Evolutionary conservation across 2,888 invertebrate species (phyloP).

Genomic region (Teinopalpus imperialis): DNA sequence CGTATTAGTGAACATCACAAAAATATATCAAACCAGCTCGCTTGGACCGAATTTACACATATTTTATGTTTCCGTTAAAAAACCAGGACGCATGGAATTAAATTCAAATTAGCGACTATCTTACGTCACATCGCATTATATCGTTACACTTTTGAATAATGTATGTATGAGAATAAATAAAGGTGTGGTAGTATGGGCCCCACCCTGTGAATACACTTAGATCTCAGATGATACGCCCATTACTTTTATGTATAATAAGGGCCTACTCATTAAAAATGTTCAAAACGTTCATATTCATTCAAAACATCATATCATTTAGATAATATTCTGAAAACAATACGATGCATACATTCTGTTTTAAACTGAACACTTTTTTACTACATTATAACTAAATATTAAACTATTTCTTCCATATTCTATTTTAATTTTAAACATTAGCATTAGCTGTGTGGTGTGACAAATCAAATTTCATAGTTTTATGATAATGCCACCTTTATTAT

Average conservation of each 20-base stretch:
- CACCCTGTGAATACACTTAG: constrained; percentile 48
- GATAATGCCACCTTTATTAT: no score
- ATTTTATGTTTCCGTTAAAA: constrained; percentile 54
- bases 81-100: constrained; percentile 59
- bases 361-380: no score
- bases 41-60: constrained; percentile 24
- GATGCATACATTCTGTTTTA: no score
- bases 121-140: constrained; percentile 57
- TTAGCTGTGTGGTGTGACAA: no score
- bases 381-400: no score
- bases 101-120: constrained; percentile 69
- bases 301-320: neutral
- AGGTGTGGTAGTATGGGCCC: constrained; percentile 67
- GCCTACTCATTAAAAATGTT: no score
- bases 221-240: constrained; percentile 52
- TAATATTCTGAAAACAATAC: no score
- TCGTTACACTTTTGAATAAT: constrained; percentile 69
- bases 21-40: constrained; percentile 37
- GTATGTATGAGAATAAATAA: constrained; percentile 63
- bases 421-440: no score
- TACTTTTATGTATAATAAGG: constrained; percentile 2
- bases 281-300: constrained; percentile 5
- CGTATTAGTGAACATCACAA: constrained; percentile 42
- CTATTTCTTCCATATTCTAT: no score
- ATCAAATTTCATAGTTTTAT: no score